Percentiles rank a stretch among this genome's conserved stretches.
Conservation (phyloP, 2,113 vertebrate species). For the Mesoclemmys tuberculata region DNA sequence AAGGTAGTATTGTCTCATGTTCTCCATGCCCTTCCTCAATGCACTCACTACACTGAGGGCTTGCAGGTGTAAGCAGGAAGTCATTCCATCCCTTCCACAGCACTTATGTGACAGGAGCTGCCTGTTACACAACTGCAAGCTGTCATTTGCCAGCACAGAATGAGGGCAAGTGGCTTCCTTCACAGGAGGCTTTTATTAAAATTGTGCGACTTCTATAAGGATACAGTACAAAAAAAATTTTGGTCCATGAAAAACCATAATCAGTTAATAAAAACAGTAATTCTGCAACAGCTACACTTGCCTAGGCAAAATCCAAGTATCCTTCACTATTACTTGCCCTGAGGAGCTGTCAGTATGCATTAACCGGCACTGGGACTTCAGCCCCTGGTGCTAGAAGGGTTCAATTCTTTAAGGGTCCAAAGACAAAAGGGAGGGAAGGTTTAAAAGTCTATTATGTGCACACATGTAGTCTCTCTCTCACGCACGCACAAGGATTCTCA, state of each 20-base stretch:
- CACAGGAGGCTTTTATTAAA: slow-evolving; percentile 87
- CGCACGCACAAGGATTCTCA: slow-evolving; percentile 29
- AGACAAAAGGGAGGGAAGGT: background rate
- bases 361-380: slow-evolving; percentile 71
- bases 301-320: slow-evolving; percentile 65
- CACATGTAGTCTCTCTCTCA: background rate
- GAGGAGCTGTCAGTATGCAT: slow-evolving; percentile 60
- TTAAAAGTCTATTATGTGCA: slow-evolving; percentile 43
- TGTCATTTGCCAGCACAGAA: background rate
- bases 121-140: background rate
- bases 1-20: background rate
- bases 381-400: slow-evolving; percentile 64
- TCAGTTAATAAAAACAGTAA: slow-evolving; percentile 81
- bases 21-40: background rate
- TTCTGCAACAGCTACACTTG: slow-evolving; percentile 73
- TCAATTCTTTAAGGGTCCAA: slow-evolving; percentile 34
- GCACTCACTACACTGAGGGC: background rate
- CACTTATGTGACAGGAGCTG: background rate
- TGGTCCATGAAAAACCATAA: slow-evolving; percentile 81
- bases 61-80: background rate
- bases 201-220: slow-evolving; percentile 81
- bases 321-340: slow-evolving; percentile 61
- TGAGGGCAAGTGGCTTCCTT: slow-evolving; percentile 51
- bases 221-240: slow-evolving; percentile 85
- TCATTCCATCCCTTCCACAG: background rate